A percentile compares a stretch with the other conserved stretches of the same genome.
Evolutionary conservation across 2,113 vertebrate species (phyloP).

Genomic region (Loxodonta africana): DNA sequence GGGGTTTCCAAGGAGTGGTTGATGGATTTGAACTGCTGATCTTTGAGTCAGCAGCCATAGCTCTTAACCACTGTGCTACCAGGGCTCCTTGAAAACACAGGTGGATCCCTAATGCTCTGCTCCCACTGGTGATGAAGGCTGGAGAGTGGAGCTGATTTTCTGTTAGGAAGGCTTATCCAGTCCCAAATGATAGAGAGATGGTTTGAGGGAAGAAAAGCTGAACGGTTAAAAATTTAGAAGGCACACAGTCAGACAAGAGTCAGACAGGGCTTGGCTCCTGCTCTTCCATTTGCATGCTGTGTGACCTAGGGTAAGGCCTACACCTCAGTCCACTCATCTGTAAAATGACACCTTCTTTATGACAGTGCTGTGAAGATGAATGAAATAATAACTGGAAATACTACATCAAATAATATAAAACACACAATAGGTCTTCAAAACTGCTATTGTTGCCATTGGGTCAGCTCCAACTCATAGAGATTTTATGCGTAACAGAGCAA

Average conservation of each 20-base stretch:
- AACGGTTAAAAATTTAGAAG: background rate
- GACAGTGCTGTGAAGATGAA: background rate
- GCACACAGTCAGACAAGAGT: background rate
- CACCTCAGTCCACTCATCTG: background rate
- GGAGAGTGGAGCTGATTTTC: background rate
- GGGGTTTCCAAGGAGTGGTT: too few species aligned
- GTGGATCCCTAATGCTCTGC: background rate
- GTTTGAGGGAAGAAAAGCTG: background rate
- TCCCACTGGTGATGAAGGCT: background rate
- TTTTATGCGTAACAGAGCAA: background rate
- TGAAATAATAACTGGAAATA: background rate
- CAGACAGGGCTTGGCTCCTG: background rate
- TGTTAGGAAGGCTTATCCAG: background rate
- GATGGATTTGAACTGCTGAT: too few species aligned
- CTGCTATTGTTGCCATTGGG: background rate
- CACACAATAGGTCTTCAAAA: background rate
- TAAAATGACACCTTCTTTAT: background rate
- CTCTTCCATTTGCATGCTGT: background rate
- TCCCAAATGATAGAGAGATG: background rate
- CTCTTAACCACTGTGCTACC: too few species aligned
- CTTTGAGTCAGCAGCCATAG: too few species aligned
- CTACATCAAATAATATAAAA: conserved; percentile 5
- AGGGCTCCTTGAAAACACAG: background rate
- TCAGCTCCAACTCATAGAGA: background rate
- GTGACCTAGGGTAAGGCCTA: background rate